Evolutionary conservation across 2,888 invertebrate species (phyloP).

Genomic region (Vanessa cardui): DNA sequence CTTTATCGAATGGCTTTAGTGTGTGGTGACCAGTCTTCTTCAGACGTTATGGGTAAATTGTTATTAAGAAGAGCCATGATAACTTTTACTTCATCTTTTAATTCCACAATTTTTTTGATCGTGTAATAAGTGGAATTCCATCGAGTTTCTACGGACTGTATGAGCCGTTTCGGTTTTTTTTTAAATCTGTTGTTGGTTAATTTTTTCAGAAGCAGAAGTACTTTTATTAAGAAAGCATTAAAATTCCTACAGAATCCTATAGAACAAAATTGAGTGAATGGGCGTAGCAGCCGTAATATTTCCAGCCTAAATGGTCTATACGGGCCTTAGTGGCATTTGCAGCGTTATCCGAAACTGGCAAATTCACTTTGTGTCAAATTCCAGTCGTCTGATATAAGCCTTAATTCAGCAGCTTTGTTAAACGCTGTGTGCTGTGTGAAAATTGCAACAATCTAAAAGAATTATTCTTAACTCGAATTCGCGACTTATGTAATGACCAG

Average conservation of each 20-base stretch:
- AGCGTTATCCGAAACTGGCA: slow-evolving; percentile 37
- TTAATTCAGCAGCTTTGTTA: slow-evolving; percentile 17
- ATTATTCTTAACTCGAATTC: slow-evolving; percentile 12
- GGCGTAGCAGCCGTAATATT: slow-evolving; percentile 42
- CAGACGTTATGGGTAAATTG: too few species aligned
- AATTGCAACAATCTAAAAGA: slow-evolving; percentile 13
- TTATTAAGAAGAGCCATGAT: not conserved
- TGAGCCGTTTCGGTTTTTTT: slow-evolving; percentile 34
- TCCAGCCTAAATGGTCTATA: slow-evolving; percentile 36
- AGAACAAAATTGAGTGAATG: slow-evolving; percentile 40
- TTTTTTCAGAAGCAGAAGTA: slow-evolving; percentile 37
- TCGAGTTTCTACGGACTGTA: slow-evolving; percentile 40
- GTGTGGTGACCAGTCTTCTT: not conserved
- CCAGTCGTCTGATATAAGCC: slow-evolving; percentile 17
- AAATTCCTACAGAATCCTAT: slow-evolving; percentile 17
- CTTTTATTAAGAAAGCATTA: slow-evolving; percentile 39
- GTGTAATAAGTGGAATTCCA: slow-evolving; percentile 44
- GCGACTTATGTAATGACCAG: slow-evolving; percentile 19
- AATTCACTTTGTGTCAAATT: slow-evolving; percentile 11
- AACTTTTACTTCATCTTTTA: slow-evolving; percentile 27
- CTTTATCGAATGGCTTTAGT: not conserved
- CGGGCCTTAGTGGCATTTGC: slow-evolving; percentile 29
- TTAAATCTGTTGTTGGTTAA: slow-evolving; percentile 33
- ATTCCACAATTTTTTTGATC: slow-evolving; percentile 37
- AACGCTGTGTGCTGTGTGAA: slow-evolving; percentile 11